Evolutionary conservation across 1,140 invertebrate genomes (phyloP).

Genomic region (Helicoverpa armigera): DNA sequence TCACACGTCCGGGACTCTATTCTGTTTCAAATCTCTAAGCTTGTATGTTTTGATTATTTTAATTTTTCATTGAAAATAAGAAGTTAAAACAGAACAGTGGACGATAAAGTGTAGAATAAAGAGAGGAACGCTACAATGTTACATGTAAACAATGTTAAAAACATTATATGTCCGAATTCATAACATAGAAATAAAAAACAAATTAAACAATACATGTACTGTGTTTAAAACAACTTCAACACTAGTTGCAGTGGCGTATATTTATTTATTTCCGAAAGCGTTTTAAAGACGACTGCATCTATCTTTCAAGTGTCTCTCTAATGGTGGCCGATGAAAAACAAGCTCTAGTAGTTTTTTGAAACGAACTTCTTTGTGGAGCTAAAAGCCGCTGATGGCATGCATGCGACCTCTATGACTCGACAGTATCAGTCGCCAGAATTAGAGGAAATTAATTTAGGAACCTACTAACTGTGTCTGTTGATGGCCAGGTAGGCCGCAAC

Average conservation of each 20-base stretch:
- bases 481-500: constrained; percentile 71
- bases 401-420: constrained; percentile 77
- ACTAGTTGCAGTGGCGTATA: constrained; percentile 30
- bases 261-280: constrained; percentile 35
- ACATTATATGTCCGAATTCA: constrained; percentile 46
- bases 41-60: constrained; percentile 80
- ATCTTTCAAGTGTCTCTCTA: constrained; percentile 83
- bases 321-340: constrained; percentile 79
- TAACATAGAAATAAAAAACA: constrained; percentile 53
- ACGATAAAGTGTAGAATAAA: constrained; percentile 44
- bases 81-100: constrained; percentile 61
- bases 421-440: constrained; percentile 74
- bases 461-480: constrained; percentile 65
- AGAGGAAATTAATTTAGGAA: constrained; percentile 83
- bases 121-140: constrained; percentile 49
- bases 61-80: constrained; percentile 74
- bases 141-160: constrained; percentile 44
- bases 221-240: constrained; percentile 21
- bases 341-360: constrained; percentile 71
- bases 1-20: constrained; percentile 82
- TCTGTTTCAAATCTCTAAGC: constrained; percentile 82
- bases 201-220: constrained; percentile 25
- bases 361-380: constrained; percentile 61
- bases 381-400: constrained; percentile 75
- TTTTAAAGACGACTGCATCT: constrained; percentile 67